phyloP scores from a whole-genome alignment of 1,140 invertebrate genomes.

The Frieseomelitta varia region DNA sequence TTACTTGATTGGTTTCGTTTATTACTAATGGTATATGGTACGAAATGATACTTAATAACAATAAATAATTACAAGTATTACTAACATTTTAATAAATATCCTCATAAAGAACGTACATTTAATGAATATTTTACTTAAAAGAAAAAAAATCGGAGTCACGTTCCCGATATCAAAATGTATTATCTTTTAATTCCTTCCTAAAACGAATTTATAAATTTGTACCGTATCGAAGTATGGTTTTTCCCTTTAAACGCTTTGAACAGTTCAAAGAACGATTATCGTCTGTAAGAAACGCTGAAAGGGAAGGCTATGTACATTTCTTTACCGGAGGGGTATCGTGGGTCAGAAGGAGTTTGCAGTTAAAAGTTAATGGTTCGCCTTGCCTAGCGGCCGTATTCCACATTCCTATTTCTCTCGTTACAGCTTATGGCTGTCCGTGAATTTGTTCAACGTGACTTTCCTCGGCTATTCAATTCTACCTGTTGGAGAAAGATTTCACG shows the following conservation, averaged over 20 bases:
- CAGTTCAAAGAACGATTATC: neutral
- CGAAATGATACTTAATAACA: no score
- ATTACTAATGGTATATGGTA: no score
- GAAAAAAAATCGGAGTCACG: no score
- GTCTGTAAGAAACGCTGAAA: neutral
- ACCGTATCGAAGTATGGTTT: neutral
- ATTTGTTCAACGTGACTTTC: constrained; percentile 33
- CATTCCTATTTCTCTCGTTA: constrained; percentile 16
- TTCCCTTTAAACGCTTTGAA: neutral
- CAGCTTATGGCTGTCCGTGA: neutral
- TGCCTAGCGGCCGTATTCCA: neutral
- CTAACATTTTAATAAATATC: no score
- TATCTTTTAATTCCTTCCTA: neutral
- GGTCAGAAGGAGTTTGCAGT: neutral
- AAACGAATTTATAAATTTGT: neutral
- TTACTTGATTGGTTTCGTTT: no score
- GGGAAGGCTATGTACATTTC: neutral
- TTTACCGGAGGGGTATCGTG: neutral
- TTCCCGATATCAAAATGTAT: no score
- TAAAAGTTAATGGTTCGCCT: constrained; percentile 2
- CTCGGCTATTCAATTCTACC: neutral
- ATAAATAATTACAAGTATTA: no score
- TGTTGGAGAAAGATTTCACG: neutral
- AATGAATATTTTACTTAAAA: no score
- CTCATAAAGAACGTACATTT: no score